phyloP scores from a whole-genome alignment of 2,113 vertebrate species.

The Melozone crissalis region DNA sequence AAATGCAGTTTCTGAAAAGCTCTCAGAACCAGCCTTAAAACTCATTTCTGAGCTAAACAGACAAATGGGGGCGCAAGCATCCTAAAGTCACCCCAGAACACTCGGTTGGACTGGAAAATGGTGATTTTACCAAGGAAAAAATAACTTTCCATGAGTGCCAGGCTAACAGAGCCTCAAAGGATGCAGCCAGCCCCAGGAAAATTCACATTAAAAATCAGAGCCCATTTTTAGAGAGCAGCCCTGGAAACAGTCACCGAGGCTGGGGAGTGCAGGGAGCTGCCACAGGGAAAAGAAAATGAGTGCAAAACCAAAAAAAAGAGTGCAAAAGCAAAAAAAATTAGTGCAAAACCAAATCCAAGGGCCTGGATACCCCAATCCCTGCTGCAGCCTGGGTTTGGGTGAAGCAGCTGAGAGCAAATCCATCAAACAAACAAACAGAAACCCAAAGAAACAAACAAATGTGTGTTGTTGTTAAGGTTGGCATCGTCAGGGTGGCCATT shows the following conservation, averaged over 20 bases:
- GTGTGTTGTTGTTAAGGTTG: accelerated
- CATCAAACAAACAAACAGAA: not conserved
- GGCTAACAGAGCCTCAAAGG: not conserved
- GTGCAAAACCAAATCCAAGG: not conserved
- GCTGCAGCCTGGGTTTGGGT: accelerated
- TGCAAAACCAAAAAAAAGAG: not conserved
- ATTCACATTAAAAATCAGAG: accelerated
- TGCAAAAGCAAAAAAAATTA: not conserved
- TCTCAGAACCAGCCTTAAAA: not conserved
- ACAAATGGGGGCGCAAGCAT: not conserved
- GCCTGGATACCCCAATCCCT: not conserved
- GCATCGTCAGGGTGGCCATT: not conserved
- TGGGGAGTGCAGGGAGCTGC: not conserved
- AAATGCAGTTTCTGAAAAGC: not conserved
- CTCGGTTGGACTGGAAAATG: not conserved
- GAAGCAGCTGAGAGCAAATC: not conserved
- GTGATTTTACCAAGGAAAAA: not conserved
- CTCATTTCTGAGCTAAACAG: not conserved
- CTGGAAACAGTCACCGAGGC: accelerated
- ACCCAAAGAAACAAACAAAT: not conserved
- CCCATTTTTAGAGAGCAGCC: accelerated
- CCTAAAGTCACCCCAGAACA: not conserved
- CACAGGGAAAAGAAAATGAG: not conserved
- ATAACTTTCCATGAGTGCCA: not conserved
- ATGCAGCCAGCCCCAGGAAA: not conserved